These are phyloP conservation scores for Hirtodrosophila confusa DNA, from an alignment of 2,888 invertebrate species.

Conservation along the genomic window DNA sequence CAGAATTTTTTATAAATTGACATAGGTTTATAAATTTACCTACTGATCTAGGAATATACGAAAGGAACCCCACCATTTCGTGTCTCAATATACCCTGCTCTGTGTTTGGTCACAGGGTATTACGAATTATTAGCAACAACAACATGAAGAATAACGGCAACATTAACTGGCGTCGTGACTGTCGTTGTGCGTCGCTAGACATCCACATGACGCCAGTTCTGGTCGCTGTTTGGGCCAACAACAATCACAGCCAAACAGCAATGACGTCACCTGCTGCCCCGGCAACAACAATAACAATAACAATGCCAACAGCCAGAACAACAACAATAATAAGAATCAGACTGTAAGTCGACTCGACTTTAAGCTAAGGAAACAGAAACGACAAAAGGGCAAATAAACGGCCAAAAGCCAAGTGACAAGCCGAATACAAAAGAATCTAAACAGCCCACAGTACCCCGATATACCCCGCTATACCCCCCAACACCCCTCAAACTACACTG, in stretches of 20 bases:
- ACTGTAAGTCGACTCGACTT: neutral
- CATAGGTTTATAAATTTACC: too few relatives aligned
- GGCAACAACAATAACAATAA: conserved; percentile 34
- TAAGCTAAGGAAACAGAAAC: conserved; percentile 19
- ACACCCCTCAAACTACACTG: conserved; percentile 14
- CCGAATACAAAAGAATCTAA: conserved; percentile 9
- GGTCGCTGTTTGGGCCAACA: conserved; percentile 28
- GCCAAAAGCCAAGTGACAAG: conserved; percentile 26
- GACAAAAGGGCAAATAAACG: conserved; percentile 21
- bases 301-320: neutral
- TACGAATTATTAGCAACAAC: conserved; percentile 13
- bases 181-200: conserved; percentile 47
- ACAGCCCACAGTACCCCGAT: conserved; percentile 1
- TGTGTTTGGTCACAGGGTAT: conserved; percentile 22
- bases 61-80: too few relatives aligned
- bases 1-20: too few relatives aligned
- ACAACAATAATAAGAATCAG: conserved; percentile 4
- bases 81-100: neutral
- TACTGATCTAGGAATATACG: too few relatives aligned
- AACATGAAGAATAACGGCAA: conserved; percentile 17
- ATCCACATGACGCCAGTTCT: conserved; percentile 48
- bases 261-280: conserved; percentile 38
- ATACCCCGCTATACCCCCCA: neutral
- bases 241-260: conserved; percentile 35
- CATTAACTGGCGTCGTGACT: conserved; percentile 26